These are phyloP conservation scores for Cryptotis parvus DNA, from an alignment of 2,113 vertebrate genomes.

Conservation along the genomic window DNA sequence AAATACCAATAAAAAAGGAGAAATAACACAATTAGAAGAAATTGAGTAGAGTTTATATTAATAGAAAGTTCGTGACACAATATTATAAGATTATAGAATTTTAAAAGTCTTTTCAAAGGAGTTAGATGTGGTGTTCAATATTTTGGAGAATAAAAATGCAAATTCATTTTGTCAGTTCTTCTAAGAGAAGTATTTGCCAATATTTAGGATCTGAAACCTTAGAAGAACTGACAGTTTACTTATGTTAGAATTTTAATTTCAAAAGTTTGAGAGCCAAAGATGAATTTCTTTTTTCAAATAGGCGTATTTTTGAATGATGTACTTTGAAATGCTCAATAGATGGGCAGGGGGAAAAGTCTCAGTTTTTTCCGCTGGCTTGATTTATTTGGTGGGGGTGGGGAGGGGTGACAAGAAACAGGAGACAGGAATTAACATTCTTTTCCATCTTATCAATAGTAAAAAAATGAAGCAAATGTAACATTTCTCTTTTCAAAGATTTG, in stretches of 20 bases:
- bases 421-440: conserved; percentile 72
- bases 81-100: neutral
- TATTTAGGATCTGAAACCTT: conserved; percentile 64
- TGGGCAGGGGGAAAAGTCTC: conserved; percentile 44
- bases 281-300: conserved; percentile 60
- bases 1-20: conserved; percentile 2
- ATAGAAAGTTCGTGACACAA: neutral
- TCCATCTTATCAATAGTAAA: conserved; percentile 82
- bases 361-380: conserved; percentile 84
- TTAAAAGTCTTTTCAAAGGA: conserved; percentile 21
- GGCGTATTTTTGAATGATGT: conserved; percentile 42
- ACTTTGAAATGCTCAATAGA: conserved; percentile 70
- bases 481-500: conserved; percentile 89
- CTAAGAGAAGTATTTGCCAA: conserved; percentile 1
- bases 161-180: conserved; percentile 27
- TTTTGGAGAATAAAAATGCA: conserved; percentile 53
- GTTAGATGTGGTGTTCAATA: conserved; percentile 26
- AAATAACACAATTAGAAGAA: conserved; percentile 41
- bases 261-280: conserved; percentile 46
- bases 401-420: too few species aligned
- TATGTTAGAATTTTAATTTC: conserved; percentile 56
- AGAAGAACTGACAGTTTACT: conserved; percentile 55
- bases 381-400: conserved; percentile 72
- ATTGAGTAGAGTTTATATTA: neutral
- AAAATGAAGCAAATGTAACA: conserved; percentile 85